Evolutionary conservation across 2,113 vertebrate genomes (phyloP), one percentile per base, ranked within the genome.

Genomic region (Peromyscus maniculatus): DNA sequence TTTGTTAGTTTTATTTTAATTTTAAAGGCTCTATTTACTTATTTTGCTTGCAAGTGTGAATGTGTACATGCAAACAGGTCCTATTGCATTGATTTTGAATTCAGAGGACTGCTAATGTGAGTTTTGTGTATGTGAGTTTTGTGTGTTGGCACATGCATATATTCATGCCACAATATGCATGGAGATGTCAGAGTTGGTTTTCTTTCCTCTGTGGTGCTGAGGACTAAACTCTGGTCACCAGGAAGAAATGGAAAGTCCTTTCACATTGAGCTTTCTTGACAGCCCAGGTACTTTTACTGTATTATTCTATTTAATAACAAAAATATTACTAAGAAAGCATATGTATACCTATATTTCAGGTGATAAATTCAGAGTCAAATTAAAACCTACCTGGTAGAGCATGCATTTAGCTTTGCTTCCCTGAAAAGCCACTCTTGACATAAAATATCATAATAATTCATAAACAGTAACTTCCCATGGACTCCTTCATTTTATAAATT

Each of bases 401-500:
- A 33, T 43, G 39, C 67, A 36, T 3, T 7, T 10, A 36, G 2
- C 0, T 84, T 84, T 83, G 24, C 83, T 17, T 84, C 39, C 83
- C n/a, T n/a, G 2, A 74, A 74, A 74, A 74, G 15, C 4, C 19
- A 22, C 52, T 39, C 82, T 46, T 88, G 22, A 84, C 21, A 55
- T 59, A 93, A 69, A 91, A 89, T 10, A 69, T 49, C 1, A 91
- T 4, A 4, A 80, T 31, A 19, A 16, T 72, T 82, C 92, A 11
- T 83, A 80, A 75, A 87, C 64, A 87, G 7, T 59, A 79, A 59
- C 55, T 80, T 82, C 3, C 74, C 71, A 0, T 57, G 62, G 79
- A 89, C 21, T 3, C 19, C 86, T 28, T 75, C 89, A 33, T 93
- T 92, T 96, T 96, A 59, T 89, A 91, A 95, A 79, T 4, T 79